Evolutionary conservation across 2,113 vertebrate genomes (phyloP).

Genomic region (Oophaga pumilio): DNA sequence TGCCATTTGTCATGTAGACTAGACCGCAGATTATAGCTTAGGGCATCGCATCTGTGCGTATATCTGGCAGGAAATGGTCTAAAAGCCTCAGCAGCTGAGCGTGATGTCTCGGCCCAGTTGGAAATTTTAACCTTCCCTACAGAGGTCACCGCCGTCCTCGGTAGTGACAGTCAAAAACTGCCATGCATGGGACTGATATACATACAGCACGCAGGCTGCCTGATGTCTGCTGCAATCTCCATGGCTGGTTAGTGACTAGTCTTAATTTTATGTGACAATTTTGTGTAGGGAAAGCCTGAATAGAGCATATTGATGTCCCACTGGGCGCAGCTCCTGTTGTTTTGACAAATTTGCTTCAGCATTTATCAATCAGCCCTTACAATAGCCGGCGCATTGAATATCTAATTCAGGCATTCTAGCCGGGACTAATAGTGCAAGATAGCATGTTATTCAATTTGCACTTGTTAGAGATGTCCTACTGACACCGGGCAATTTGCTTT

Average conservation of each 20-base stretch:
- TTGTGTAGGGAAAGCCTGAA: constrained; percentile 84
- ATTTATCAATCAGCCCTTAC: constrained; percentile 92
- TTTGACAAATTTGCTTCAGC: constrained; percentile 93
- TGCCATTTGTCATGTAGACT: constrained; percentile 95
- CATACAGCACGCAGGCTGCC: constrained; percentile 78
- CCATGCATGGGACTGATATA: constrained; percentile 81
- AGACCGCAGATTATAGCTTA: constrained; percentile 96
- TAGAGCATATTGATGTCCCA: constrained; percentile 91
- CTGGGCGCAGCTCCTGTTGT: constrained; percentile 87
- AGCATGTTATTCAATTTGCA: constrained; percentile 88
- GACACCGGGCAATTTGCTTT: constrained; percentile 87
- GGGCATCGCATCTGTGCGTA: constrained; percentile 96
- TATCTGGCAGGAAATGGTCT: constrained; percentile 89
- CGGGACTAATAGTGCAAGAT: constrained; percentile 79
- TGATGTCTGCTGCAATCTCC: constrained; percentile 75
- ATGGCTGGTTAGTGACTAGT: constrained; percentile 82
- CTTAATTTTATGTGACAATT: constrained; percentile 83
- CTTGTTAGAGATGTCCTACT: constrained; percentile 83
- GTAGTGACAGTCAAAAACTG: constrained; percentile 80
- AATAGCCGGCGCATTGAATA: constrained; percentile 78
- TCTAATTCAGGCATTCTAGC: constrained; percentile 78
- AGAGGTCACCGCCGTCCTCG: constrained; percentile 81
- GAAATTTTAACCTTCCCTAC: constrained; percentile 82
- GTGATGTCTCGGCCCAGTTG: constrained; percentile 78
- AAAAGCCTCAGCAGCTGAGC: constrained; percentile 95